Percentiles rank a stretch among this genome's conserved stretches.
Evolutionary conservation across 2,888 invertebrate species (phyloP).

Genomic region (Clusia tigrina): DNA sequence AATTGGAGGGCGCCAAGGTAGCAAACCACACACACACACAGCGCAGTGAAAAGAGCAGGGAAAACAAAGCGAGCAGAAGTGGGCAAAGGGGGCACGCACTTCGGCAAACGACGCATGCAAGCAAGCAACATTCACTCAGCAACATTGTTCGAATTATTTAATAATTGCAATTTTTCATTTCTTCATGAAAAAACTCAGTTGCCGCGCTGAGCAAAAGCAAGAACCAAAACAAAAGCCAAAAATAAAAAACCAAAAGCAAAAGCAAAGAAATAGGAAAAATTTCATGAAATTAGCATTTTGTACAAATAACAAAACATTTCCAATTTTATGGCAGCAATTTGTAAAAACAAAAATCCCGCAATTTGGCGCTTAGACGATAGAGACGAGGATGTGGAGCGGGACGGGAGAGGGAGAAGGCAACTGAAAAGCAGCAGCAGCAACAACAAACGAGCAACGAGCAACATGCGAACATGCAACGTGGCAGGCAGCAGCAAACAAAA

Average conservation of each 20-base stretch:
- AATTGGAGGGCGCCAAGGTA: conserved; percentile 36
- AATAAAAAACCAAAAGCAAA: conserved; percentile 7
- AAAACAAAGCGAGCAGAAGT: background rate
- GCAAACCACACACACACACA: background rate
- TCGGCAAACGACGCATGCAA: background rate
- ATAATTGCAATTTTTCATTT: conserved; percentile 39
- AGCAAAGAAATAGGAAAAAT: conserved; percentile 38
- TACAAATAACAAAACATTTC: conserved; percentile 52
- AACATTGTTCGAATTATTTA: conserved; percentile 37
- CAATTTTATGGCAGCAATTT: conserved; percentile 48
- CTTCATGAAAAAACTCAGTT: conserved; percentile 43
- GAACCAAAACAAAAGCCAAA: conserved; percentile 17
- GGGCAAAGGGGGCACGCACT: background rate
- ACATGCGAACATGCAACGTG: conserved; percentile 14
- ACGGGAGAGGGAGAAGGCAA: too few species aligned
- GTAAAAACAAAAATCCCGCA: conserved; percentile 30
- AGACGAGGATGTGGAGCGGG: too few species aligned
- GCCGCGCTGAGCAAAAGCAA: conserved; percentile 20
- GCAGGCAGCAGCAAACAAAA: conserved; percentile 2
- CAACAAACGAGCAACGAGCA: background rate
- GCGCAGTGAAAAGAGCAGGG: background rate
- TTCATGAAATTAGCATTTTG: conserved; percentile 55
- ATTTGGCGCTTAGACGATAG: background rate
- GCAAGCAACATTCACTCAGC: conserved; percentile 37
- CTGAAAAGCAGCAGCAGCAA: background rate